A percentile compares a stretch with the other conserved stretches of the same genome.
Evolutionary conservation across 2,113 vertebrate genomes (phyloP).

Genomic region (Hylia prasina): DNA sequence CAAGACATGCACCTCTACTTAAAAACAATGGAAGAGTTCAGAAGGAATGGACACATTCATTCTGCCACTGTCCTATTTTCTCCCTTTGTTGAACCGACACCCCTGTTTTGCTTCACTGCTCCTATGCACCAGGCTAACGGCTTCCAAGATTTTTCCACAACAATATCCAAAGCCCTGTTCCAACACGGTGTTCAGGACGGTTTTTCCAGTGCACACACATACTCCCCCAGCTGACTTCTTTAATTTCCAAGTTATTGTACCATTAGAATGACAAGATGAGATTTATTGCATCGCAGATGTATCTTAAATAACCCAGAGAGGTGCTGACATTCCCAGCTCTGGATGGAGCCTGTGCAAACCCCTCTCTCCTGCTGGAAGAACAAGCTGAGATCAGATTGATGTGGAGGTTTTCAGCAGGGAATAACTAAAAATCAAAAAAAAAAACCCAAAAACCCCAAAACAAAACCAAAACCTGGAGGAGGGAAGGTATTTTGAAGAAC

Average conservation of each 20-base stretch:
- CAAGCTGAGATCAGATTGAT: conserved; percentile 24
- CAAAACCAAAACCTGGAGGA: neutral
- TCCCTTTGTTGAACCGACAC: neutral
- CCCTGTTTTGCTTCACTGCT: neutral
- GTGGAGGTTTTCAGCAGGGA: conserved; percentile 33
- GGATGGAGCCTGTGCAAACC: conserved; percentile 11
- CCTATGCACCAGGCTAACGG: neutral
- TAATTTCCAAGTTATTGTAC: conserved; percentile 46
- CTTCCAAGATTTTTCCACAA: conserved; percentile 38
- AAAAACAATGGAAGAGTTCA: neutral
- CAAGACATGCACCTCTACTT: neutral
- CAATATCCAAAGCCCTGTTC: neutral
- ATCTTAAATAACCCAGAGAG: conserved; percentile 48
- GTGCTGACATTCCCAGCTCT: conserved; percentile 38
- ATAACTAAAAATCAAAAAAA: neutral
- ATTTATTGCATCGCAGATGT: neutral
- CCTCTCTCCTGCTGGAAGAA: conserved; percentile 46
- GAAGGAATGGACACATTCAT: neutral
- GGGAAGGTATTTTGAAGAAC: conserved; percentile 11
- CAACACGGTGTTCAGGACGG: neutral
- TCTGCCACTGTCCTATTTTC: neutral
- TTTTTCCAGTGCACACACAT: conserved; percentile 26
- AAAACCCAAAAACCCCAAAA: neutral
- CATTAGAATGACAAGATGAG: conserved; percentile 5
- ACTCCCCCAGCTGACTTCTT: conserved; percentile 38